phyloP scores from a whole-genome alignment of 2,888 invertebrate species.

The Pachymerium ferrugineum region DNA sequence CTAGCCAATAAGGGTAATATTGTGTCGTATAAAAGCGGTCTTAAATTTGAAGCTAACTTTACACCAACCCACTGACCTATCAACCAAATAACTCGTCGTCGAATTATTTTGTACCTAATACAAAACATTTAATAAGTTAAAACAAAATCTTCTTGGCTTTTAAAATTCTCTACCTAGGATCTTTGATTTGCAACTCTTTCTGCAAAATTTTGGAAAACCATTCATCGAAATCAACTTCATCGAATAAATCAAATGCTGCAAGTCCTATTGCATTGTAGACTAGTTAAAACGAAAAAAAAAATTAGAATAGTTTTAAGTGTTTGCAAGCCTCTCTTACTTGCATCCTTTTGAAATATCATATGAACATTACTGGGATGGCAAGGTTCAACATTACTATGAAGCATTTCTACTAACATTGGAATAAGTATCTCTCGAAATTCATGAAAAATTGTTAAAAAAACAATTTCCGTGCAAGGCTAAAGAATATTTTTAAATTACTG shows the following conservation, averaged over 20 bases:
- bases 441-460: constrained; percentile 77
- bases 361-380: constrained; percentile 66
- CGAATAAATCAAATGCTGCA: constrained; percentile 81
- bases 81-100: constrained; percentile 76
- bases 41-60: constrained; percentile 68
- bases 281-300: constrained; percentile 38
- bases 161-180: constrained; percentile 53
- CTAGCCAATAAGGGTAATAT: constrained; percentile 62
- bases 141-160: constrained; percentile 35
- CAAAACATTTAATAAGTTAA: background rate
- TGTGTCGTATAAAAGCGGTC: constrained; percentile 69
- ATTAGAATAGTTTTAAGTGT: no score
- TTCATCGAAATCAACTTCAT: constrained; percentile 87
- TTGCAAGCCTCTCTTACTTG: constrained; percentile 47
- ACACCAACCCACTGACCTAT: constrained; percentile 67
- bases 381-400: constrained; percentile 61
- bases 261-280: constrained; percentile 87
- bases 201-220: constrained; percentile 81
- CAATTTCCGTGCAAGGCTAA: constrained; percentile 79
- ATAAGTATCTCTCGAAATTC: constrained; percentile 67
- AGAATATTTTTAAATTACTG: constrained; percentile 40
- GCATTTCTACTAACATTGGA: constrained; percentile 66
- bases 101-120: constrained; percentile 68
- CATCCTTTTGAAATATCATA: constrained; percentile 80
- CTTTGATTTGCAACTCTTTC: constrained; percentile 73